Conservation (phyloP, 2,113 vertebrate species). For the Hiodon tergisus region DNA sequence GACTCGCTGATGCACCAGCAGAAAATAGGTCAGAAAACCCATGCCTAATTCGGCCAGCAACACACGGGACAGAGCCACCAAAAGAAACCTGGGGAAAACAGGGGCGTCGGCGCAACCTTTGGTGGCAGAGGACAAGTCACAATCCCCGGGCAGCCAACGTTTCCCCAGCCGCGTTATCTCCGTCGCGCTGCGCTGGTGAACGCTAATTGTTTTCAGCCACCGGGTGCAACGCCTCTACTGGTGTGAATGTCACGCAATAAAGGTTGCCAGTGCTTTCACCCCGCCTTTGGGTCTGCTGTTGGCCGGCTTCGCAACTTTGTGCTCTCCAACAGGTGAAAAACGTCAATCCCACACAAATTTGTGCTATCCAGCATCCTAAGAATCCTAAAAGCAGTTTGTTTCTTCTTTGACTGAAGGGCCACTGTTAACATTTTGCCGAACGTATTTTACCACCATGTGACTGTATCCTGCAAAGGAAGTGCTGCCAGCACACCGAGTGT, state of each 20-base stretch:
- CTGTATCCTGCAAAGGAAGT: not conserved
- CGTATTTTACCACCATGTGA: not conserved
- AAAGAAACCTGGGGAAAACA: not conserved
- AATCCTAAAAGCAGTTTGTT: too few species aligned
- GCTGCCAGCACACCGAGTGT: not conserved
- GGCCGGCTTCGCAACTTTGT: too few species aligned
- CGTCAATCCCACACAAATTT: too few species aligned
- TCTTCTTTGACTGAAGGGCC: too few species aligned
- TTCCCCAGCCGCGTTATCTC: not conserved
- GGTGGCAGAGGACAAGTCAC: not conserved
- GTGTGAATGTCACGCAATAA: too few species aligned
- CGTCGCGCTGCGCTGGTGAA: slow-evolving; percentile 2
- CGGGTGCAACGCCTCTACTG: not conserved
- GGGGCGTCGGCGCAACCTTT: not conserved
- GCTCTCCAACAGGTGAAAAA: not conserved
- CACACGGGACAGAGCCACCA: not conserved
- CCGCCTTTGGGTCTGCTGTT: too few species aligned
- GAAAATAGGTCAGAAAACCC: slow-evolving; percentile 23
- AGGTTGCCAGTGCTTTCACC: too few species aligned
- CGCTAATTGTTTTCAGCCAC: not conserved
- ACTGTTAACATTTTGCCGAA: too few species aligned
- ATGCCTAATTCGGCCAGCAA: not conserved
- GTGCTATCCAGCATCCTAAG: too few species aligned
- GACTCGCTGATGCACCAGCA: not conserved
- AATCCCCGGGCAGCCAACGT: not conserved